Conservation (phyloP, 2,888 invertebrate species). For the Lissocephala sabroskyi region DNA sequence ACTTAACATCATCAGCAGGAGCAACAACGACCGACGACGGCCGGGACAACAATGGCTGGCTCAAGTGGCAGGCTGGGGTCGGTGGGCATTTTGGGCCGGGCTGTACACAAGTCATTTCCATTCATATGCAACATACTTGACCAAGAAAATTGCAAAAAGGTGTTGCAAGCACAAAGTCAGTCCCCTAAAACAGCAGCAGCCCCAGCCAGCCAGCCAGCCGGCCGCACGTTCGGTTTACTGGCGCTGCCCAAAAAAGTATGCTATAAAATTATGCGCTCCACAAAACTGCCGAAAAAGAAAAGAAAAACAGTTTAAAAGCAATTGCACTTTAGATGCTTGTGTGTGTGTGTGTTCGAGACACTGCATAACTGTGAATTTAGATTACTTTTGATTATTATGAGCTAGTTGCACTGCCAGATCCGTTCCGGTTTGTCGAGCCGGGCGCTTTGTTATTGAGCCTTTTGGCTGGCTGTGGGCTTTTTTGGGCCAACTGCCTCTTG, state of each 20-base stretch:
- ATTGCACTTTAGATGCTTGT: neutral
- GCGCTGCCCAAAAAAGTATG: slow-evolving; percentile 38
- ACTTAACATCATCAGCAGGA: neutral
- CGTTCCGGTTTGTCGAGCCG: no score
- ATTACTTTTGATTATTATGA: slow-evolving; percentile 55
- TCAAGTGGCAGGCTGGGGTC: no score
- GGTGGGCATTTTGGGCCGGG: no score
- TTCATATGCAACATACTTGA: slow-evolving; percentile 25
- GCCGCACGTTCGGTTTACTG: no score
- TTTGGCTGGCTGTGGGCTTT: no score
- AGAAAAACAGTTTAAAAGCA: neutral
- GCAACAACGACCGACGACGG: neutral
- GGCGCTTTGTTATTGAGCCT: neutral
- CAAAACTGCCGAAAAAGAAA: slow-evolving; percentile 3
- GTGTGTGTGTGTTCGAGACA: neutral
- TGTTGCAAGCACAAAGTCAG: neutral
- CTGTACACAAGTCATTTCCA: slow-evolving; percentile 20
- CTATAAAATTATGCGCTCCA: slow-evolving; percentile 42
- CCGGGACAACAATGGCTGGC: no score
- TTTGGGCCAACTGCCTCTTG: no score
- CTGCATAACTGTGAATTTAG: slow-evolving; percentile 53
- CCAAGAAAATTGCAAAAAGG: slow-evolving; percentile 7
- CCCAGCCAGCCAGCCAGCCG: no score
- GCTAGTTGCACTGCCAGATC: slow-evolving; percentile 27
- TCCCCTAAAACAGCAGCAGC: slow-evolving; percentile 7